Percentiles rank a stretch among this genome's conserved stretches.
Evolutionary conservation across 2,888 invertebrate species (phyloP).

Genomic region (Dendrolimus pini): DNA sequence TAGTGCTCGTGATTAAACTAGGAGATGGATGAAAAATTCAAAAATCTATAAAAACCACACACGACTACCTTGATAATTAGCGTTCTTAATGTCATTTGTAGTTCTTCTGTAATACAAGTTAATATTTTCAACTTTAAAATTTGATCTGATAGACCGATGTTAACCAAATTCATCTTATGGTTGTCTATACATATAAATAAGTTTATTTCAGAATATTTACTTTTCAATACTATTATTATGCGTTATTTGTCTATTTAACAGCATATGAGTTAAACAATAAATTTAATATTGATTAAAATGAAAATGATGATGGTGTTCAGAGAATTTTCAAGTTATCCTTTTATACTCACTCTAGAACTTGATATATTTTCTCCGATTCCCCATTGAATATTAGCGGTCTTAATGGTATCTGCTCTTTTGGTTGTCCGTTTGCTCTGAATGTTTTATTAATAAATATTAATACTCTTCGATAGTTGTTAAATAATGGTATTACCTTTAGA

Average conservation of each 20-base stretch:
- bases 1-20: slow-evolving; percentile 12
- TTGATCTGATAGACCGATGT: slow-evolving; percentile 12
- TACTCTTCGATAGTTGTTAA: no score
- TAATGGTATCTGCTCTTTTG: slow-evolving; percentile 86
- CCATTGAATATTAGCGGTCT: slow-evolving; percentile 83
- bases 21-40: slow-evolving; percentile 9
- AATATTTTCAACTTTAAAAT: no score
- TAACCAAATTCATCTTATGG: not conserved
- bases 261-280: not conserved
- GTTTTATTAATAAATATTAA: not conserved
- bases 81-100: slow-evolving; percentile 73
- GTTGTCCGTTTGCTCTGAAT: slow-evolving; percentile 62
- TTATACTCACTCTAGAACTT: slow-evolving; percentile 83
- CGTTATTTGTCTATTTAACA: not conserved
- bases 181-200: no score
- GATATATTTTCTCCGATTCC: slow-evolving; percentile 80
- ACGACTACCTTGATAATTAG: slow-evolving; percentile 68
- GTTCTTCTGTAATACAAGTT: slow-evolving; percentile 64
- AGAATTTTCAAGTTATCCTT: not conserved
- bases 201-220: no score
- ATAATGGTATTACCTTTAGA: no score
- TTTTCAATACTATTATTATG: slow-evolving; percentile 1
- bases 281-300: not conserved
- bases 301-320: not conserved
- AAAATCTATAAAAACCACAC: slow-evolving; percentile 46